These are phyloP conservation scores for Sminthurides bifidus DNA, from an alignment of 1,140 invertebrate species.

Conservation along the genomic window DNA sequence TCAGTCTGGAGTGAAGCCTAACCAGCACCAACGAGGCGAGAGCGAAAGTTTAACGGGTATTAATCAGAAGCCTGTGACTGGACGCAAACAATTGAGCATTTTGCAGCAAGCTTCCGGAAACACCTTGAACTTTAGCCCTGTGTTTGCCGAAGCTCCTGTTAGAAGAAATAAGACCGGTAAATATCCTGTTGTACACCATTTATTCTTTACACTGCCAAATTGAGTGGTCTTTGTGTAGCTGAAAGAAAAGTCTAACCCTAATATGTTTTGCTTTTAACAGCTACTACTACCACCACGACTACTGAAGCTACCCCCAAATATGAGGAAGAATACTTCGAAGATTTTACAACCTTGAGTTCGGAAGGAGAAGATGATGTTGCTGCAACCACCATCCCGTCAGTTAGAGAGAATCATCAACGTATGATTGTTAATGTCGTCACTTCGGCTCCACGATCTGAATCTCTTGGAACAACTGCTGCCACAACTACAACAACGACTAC, in stretches of 20 bases:
- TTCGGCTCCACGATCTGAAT: constrained; percentile 16
- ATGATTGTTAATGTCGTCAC: constrained; percentile 27
- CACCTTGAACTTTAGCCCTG: constrained; percentile 22
- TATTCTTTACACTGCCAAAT: neutral
- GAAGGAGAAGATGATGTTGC: neutral
- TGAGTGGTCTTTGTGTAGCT: neutral
- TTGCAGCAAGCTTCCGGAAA: constrained; percentile 23
- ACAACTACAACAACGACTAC: neutral
- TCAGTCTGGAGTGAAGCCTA: constrained; percentile 5
- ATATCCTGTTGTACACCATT: neutral
- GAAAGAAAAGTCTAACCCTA: too few relatives aligned
- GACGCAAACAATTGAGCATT: constrained; percentile 17
- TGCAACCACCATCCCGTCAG: constrained; percentile 3
- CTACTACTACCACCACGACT: neutral
- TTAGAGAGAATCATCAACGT: constrained; percentile 1
- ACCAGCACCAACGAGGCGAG: neutral
- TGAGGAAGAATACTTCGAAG: constrained; percentile 8
- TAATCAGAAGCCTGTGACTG: constrained; percentile 19
- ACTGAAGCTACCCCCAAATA: neutral
- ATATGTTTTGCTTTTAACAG: neutral
- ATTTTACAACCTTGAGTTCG: constrained; percentile 1
- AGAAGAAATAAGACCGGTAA: constrained; percentile 5
- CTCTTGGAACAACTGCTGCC: constrained; percentile 1
- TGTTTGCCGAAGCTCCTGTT: constrained; percentile 11
- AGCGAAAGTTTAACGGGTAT: constrained; percentile 19